phyloP scores from a whole-genome alignment of 2,797 vertebrate species.

The Sebastes flavidus region DNA sequence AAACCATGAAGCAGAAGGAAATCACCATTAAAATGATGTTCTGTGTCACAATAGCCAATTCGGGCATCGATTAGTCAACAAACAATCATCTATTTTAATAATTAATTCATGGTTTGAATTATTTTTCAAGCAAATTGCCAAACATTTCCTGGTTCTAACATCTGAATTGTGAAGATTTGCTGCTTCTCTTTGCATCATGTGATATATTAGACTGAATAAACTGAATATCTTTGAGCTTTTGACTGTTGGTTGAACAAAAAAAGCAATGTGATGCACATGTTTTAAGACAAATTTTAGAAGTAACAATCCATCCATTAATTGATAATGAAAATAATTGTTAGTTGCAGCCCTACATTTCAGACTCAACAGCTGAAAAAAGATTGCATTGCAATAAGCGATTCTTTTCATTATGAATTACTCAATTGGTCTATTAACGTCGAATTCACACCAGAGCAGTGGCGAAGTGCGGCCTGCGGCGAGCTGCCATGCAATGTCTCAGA shows the following conservation, averaged over 20 bases:
- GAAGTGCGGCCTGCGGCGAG: fast-evolving
- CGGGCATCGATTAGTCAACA: background rate
- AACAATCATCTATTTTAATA: background rate
- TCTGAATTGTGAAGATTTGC: background rate
- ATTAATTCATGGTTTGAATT: background rate
- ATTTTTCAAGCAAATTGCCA: background rate
- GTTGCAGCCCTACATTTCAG: background rate
- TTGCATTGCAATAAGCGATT: background rate
- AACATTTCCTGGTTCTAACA: background rate
- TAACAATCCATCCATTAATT: background rate
- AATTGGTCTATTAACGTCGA: too few relatives aligned
- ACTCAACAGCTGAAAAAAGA: background rate
- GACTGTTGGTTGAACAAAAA: background rate
- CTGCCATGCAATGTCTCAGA: too few relatives aligned
- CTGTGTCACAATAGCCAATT: background rate
- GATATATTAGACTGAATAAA: background rate
- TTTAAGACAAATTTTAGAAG: too few relatives aligned
- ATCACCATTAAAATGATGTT: background rate
- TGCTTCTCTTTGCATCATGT: background rate
- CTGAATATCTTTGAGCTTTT: background rate
- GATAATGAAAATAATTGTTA: background rate
- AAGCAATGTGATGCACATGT: background rate
- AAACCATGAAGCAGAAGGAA: background rate
- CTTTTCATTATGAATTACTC: background rate
- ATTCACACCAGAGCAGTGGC: too few relatives aligned